A percentile compares a stretch with the other conserved stretches of the same genome.
Conservation (phyloP, 2,888 invertebrate genomes). For the Drosophila limbata region DNA sequence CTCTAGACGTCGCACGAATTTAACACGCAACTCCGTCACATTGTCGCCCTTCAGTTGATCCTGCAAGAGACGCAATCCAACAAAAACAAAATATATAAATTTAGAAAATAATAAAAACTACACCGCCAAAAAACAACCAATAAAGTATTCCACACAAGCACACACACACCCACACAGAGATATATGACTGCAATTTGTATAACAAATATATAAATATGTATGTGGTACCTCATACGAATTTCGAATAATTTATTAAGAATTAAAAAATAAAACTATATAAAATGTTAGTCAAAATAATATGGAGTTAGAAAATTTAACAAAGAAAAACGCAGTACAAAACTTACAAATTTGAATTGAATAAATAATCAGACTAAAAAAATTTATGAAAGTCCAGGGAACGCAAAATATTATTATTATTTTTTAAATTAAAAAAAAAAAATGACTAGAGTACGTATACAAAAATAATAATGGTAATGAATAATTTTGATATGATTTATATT, state of each 20-base stretch:
- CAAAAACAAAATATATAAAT: neutral
- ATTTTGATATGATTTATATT: no score
- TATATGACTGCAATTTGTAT: constrained; percentile 16
- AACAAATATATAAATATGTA: neutral
- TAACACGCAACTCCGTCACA: constrained; percentile 96
- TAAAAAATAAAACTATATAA: neutral
- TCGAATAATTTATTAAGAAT: neutral
- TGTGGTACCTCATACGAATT: neutral
- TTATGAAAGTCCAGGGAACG: no score
- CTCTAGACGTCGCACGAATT: constrained; percentile 97
- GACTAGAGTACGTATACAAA: no score
- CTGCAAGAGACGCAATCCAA: constrained; percentile 85
- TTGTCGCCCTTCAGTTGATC: constrained; percentile 98
- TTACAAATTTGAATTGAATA: no score
- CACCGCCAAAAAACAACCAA: constrained; percentile 33
- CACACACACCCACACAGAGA: neutral
- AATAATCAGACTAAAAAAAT: no score
- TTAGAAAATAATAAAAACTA: neutral
- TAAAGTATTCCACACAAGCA: constrained; percentile 59
- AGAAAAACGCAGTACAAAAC: no score
- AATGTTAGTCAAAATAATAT: neutral
- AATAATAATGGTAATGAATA: no score
- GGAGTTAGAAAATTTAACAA: no score
- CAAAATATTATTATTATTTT: no score
- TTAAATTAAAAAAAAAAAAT: no score